A percentile compares a stretch with the other conserved stretches of the same genome.
Conservation (phyloP, 2,113 vertebrate species). For the Origma solitaria region DNA sequence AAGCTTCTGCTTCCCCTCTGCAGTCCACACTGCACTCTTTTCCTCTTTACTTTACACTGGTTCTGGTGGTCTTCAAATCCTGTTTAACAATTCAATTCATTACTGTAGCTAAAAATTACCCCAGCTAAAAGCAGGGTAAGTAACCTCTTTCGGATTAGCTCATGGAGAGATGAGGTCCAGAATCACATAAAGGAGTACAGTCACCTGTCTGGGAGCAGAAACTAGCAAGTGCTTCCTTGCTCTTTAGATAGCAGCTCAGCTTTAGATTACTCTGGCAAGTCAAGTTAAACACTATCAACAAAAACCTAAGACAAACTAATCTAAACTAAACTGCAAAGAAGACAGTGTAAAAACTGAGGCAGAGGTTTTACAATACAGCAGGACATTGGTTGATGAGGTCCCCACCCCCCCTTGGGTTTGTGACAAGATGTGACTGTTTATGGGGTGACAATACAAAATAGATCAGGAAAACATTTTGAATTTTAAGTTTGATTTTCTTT, state of each 20-base stretch:
- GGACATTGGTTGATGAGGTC: not conserved
- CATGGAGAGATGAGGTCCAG: not conserved
- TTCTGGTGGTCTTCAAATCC: not conserved
- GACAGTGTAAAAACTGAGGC: not conserved
- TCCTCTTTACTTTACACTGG: not conserved
- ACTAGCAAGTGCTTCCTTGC: not conserved
- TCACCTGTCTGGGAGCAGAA: not conserved
- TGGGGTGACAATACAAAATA: not conserved
- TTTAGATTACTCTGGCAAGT: not conserved
- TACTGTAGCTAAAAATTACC: not conserved
- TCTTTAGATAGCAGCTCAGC: not conserved
- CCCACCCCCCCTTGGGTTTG: not conserved
- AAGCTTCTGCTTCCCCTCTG: not conserved
- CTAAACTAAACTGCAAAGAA: not conserved
- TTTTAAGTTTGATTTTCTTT: not conserved
- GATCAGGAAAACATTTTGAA: not conserved
- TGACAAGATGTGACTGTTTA: not conserved
- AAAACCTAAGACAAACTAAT: not conserved
- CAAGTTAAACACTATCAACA: not conserved
- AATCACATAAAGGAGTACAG: not conserved
- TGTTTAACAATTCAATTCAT: not conserved
- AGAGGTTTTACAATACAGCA: not conserved
- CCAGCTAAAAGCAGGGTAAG: not conserved
- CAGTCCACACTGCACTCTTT: not conserved
- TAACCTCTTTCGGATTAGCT: not conserved